Evolutionary conservation across 1,140 invertebrate species (phyloP).

Genomic region (Thalassaphorura encarpata): DNA sequence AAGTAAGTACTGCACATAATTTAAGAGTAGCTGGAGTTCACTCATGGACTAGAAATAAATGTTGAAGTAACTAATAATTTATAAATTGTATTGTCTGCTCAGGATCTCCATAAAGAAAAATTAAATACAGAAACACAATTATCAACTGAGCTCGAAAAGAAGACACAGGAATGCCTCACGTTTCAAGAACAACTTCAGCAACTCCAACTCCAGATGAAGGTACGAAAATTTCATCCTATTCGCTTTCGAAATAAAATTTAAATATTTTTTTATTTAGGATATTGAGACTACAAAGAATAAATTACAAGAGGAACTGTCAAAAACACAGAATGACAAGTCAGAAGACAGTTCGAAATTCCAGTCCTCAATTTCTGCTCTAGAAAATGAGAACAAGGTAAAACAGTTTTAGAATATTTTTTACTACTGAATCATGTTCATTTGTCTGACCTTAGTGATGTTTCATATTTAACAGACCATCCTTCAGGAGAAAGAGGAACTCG

Average conservation of each 20-base stretch:
- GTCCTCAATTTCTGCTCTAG: too few relatives aligned
- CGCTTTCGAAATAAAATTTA: background rate
- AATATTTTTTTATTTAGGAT: background rate
- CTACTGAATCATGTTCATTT: too few relatives aligned
- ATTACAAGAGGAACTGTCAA: too few relatives aligned
- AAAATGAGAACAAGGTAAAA: too few relatives aligned
- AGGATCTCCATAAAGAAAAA: conserved; percentile 22
- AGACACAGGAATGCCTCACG: conserved; percentile 5
- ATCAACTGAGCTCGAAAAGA: conserved; percentile 1
- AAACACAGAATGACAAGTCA: too few relatives aligned
- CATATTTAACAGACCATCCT: too few relatives aligned
- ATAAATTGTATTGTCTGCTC: conserved; percentile 1
- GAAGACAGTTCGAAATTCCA: too few relatives aligned
- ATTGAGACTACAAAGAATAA: conserved; percentile 1
- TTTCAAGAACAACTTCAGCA: conserved; percentile 7
- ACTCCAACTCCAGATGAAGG: conserved; percentile 25
- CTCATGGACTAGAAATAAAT: too few relatives aligned
- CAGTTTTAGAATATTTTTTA: too few relatives aligned
- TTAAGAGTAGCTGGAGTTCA: too few relatives aligned
- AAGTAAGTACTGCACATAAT: conserved; percentile 14
- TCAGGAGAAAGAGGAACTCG: background rate
- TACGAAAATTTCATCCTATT: background rate
- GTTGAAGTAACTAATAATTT: background rate
- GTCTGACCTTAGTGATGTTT: too few relatives aligned
- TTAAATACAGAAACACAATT: conserved; percentile 15